A percentile compares a stretch with the other conserved stretches of the same genome.
phyloP scores from a whole-genome alignment of 2,797 vertebrate species.

The Nasua narica region DNA sequence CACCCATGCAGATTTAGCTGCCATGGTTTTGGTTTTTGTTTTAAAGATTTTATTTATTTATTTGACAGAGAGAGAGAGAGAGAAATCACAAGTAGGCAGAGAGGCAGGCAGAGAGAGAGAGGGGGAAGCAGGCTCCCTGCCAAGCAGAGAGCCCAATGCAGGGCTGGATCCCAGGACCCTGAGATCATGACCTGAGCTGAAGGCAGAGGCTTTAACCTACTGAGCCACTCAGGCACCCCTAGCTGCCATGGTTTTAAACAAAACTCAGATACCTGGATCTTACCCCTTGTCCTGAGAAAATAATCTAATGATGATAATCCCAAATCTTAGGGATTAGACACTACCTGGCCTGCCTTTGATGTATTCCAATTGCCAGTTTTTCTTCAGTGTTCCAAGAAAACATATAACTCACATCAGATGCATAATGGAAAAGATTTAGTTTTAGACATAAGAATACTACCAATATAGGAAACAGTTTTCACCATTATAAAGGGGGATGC shows the following conservation, averaged over 20 bases:
- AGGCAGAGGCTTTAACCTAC: not conserved
- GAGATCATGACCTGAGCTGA: not conserved
- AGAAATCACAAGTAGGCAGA: too few species aligned
- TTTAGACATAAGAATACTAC: not conserved
- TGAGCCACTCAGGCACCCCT: not conserved
- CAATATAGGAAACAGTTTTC: not conserved
- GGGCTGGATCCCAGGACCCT: too few species aligned
- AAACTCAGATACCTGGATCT: not conserved
- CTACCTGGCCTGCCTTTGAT: not conserved
- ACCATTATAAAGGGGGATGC: accelerated
- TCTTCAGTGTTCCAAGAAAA: not conserved
- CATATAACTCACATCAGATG: not conserved
- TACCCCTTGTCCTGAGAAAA: not conserved
- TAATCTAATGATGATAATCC: not conserved
- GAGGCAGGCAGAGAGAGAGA: too few species aligned
- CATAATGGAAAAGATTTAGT: not conserved
- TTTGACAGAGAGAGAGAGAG: too few species aligned
- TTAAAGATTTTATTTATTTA: too few species aligned
- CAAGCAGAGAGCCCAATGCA: too few species aligned
- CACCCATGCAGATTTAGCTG: not conserved
- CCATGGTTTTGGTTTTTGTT: not conserved
- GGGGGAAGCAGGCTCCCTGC: too few species aligned
- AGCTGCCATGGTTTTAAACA: not conserved
- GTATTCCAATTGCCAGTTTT: not conserved
- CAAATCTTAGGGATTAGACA: not conserved